Percentiles rank a stretch among this genome's conserved stretches.
These are phyloP conservation scores for Amiota mariae DNA, from an alignment of 2,888 invertebrate species.

Conservation along the genomic window DNA sequence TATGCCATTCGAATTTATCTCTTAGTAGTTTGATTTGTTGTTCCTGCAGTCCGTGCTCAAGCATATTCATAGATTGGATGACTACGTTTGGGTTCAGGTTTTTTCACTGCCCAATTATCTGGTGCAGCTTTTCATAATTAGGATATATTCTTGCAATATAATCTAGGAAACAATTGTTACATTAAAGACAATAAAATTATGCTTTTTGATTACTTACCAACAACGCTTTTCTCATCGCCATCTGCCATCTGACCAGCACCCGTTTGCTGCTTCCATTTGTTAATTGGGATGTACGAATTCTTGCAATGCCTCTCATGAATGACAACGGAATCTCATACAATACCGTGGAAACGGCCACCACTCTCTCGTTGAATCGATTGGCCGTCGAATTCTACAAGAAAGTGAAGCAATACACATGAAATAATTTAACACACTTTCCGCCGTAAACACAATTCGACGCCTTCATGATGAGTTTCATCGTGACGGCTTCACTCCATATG, in stretches of 20 bases:
- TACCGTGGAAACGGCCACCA: background rate
- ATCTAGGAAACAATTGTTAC: background rate
- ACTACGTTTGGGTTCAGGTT: background rate
- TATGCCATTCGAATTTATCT: too few species aligned
- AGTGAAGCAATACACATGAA: too few species aligned
- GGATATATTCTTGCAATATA: background rate
- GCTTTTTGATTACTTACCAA: background rate
- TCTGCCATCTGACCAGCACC: background rate
- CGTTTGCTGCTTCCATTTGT: background rate
- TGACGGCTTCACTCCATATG: too few species aligned
- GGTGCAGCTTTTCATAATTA: background rate
- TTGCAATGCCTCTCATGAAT: background rate
- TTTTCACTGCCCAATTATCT: background rate
- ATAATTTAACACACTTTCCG: too few species aligned
- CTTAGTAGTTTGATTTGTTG: too few species aligned
- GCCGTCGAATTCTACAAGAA: background rate
- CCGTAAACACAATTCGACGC: too few species aligned
- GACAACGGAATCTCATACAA: background rate
- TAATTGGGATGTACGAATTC: background rate
- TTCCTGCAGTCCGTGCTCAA: background rate
- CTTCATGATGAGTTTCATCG: too few species aligned
- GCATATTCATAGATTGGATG: background rate
- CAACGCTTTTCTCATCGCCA: background rate
- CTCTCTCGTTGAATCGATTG: background rate
- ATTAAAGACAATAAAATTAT: constrained; percentile 2